Percentiles rank a stretch among this genome's conserved stretches.
phyloP scores from a whole-genome alignment of 1,140 invertebrate genomes.

The Eurytemora carolleeae region DNA sequence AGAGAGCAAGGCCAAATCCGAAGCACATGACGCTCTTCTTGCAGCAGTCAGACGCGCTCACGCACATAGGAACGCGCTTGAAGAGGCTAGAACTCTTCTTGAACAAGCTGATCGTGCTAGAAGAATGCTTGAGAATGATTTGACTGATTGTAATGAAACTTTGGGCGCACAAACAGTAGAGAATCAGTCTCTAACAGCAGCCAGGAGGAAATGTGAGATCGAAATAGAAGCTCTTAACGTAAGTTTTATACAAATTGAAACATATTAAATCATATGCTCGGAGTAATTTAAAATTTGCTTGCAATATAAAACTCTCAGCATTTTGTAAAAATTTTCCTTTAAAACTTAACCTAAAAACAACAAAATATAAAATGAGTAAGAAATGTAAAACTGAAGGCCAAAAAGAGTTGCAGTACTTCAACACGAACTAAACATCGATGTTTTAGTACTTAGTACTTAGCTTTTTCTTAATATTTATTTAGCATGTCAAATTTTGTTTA shows the following conservation, averaged over 20 bases:
- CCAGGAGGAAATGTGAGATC: slow-evolving; percentile 94
- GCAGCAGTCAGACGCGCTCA: slow-evolving; percentile 22
- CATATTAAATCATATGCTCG: too few relatives aligned
- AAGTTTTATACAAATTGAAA: slow-evolving; percentile 24
- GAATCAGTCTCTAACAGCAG: slow-evolving; percentile 69
- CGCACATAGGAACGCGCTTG: slow-evolving; percentile 29
- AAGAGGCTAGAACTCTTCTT: slow-evolving; percentile 30
- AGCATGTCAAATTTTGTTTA: too few relatives aligned
- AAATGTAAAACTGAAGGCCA: too few relatives aligned
- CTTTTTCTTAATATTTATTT: too few relatives aligned
- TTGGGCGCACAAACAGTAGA: slow-evolving; percentile 83
- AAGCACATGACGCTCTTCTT: not conserved
- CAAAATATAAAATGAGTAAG: too few relatives aligned
- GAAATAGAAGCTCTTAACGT: slow-evolving; percentile 87
- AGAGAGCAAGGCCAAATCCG: not conserved
- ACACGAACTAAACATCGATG: too few relatives aligned
- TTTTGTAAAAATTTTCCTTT: too few relatives aligned
- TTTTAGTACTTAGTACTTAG: too few relatives aligned
- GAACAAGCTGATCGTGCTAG: slow-evolving; percentile 62
- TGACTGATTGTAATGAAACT: slow-evolving; percentile 87
- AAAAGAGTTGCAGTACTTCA: too few relatives aligned
- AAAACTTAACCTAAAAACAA: too few relatives aligned
- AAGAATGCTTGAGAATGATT: slow-evolving; percentile 64
- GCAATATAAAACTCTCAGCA: too few relatives aligned
- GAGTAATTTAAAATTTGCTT: too few relatives aligned